phyloP scores from a whole-genome alignment of 2,888 invertebrate genomes.

The Chironomus tentans region DNA sequence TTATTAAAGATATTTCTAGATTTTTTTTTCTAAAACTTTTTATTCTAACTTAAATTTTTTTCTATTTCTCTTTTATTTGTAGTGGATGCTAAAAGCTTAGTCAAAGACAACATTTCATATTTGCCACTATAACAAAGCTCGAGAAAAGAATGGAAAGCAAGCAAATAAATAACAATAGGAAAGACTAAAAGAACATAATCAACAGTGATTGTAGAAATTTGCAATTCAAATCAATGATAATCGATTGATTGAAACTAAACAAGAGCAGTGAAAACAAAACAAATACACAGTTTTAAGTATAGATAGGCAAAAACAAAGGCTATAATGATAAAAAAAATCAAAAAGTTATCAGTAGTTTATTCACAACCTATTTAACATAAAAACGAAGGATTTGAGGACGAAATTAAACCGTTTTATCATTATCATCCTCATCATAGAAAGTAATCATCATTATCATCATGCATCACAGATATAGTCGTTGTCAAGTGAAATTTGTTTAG shows the following conservation, averaged over 20 bases:
- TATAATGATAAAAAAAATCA: too few relatives aligned
- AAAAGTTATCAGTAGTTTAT: too few relatives aligned
- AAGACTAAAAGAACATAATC: background rate
- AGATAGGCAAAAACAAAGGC: background rate
- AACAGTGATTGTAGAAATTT: background rate
- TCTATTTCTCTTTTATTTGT: too few relatives aligned
- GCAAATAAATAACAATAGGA: background rate
- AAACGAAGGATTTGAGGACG: background rate
- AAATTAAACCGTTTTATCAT: constrained; percentile 1
- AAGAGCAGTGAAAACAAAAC: background rate
- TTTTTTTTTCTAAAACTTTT: too few relatives aligned
- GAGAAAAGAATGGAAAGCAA: too few relatives aligned
- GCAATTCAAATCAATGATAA: constrained; percentile 19
- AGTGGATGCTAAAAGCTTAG: too few relatives aligned
- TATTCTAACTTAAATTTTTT: too few relatives aligned
- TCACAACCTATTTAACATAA: background rate
- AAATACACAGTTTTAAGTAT: background rate
- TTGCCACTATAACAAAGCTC: too few relatives aligned
- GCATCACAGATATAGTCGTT: too few relatives aligned
- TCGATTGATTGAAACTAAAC: constrained; percentile 21
- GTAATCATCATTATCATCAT: background rate
- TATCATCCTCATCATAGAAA: background rate
- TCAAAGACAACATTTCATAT: too few relatives aligned
- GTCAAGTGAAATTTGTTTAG: too few relatives aligned
- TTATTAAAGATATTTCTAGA: too few relatives aligned